phyloP scores from a whole-genome alignment of 2,888 invertebrate species.

The Noctuana brunneofusca region DNA sequence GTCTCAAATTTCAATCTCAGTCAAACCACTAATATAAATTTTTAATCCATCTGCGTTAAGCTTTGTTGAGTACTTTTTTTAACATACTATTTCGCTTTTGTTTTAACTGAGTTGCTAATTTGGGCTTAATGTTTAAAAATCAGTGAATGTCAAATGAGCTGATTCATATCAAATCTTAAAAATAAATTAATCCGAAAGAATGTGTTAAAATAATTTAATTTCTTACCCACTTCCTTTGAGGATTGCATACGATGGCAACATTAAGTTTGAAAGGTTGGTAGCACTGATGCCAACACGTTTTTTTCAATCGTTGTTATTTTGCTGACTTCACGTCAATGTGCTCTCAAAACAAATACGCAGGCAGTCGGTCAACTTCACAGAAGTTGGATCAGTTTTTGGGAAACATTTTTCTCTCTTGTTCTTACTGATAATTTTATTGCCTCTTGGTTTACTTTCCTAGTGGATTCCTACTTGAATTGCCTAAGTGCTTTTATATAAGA shows the following conservation, averaged over 20 bases:
- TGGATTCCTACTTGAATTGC: slow-evolving; percentile 42
- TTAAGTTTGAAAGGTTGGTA: slow-evolving; percentile 47
- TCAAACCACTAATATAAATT: too few species aligned
- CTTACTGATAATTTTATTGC: slow-evolving; percentile 28
- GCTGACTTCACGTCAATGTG: slow-evolving; percentile 70
- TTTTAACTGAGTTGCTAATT: too few species aligned
- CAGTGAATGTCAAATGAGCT: too few species aligned
- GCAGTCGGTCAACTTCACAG: slow-evolving; percentile 34
- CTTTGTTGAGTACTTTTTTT: too few species aligned
- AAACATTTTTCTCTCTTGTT: slow-evolving; percentile 47
- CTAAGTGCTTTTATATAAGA: slow-evolving; percentile 10
- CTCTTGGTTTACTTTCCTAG: slow-evolving; percentile 42
- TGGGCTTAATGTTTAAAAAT: too few species aligned
- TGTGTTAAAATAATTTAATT: slow-evolving; percentile 41
- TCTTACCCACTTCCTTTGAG: neutral
- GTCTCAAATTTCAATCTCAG: too few species aligned
- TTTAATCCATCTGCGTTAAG: too few species aligned
- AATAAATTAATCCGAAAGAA: too few species aligned
- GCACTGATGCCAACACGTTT: slow-evolving; percentile 34
- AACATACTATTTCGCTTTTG: too few species aligned
- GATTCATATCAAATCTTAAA: too few species aligned
- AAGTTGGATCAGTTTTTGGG: slow-evolving; percentile 34
- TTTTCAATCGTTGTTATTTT: slow-evolving; percentile 56
- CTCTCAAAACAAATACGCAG: slow-evolving; percentile 72
- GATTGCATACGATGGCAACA: slow-evolving; percentile 41